Evolutionary conservation across 2,888 invertebrate species (phyloP).

Genomic region (Brachyptera risi): DNA sequence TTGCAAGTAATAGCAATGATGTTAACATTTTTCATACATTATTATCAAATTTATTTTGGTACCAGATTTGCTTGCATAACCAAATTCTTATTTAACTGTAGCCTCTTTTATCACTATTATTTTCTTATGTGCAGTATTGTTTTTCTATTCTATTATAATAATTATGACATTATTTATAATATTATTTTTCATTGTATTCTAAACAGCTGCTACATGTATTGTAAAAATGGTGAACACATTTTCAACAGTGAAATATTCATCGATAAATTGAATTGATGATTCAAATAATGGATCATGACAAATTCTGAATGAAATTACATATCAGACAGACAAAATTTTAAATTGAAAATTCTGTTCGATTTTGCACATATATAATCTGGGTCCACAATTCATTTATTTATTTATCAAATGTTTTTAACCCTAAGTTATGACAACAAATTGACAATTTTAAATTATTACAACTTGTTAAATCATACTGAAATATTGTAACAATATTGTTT

Average conservation of each 20-base stretch:
- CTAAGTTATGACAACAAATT: too few species aligned
- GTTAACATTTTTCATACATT: background rate
- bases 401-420: too few species aligned
- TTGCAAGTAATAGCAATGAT: background rate
- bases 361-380: slow-evolving; percentile 1
- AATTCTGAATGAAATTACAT: slow-evolving; percentile 20
- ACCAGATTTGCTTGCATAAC: background rate
- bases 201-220: too few species aligned
- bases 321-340: slow-evolving; percentile 23
- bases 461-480: too few species aligned
- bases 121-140: background rate
- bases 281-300: too few species aligned
- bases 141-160: background rate
- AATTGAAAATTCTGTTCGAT: background rate
- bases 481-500: background rate
- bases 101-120: too few species aligned
- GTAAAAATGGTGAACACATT: too few species aligned
- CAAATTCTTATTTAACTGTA: slow-evolving; percentile 2
- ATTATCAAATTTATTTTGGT: background rate
- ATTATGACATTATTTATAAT: background rate
- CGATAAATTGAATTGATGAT: too few species aligned
- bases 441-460: too few species aligned
- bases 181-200: background rate
- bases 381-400: slow-evolving; percentile 10
- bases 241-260: too few species aligned